phyloP scores from a whole-genome alignment of 2,113 vertebrate species.

The Paramormyrops kingsleyae region DNA sequence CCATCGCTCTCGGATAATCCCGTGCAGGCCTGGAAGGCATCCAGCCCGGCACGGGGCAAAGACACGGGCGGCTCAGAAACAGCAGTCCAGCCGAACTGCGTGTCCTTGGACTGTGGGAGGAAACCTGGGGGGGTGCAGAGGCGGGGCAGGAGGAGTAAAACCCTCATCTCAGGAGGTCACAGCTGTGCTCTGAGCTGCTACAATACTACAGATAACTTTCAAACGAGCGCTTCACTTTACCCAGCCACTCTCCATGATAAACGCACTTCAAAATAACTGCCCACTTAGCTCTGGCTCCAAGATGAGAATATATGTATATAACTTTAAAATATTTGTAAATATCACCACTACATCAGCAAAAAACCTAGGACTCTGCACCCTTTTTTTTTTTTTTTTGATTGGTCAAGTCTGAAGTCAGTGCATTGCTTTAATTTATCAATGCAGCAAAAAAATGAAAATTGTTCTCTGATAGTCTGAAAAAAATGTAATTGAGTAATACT shows the following conservation, averaged over 20 bases:
- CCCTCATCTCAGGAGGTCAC: neutral
- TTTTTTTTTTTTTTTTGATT: neutral
- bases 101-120: conserved; percentile 4
- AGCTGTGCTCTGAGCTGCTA: neutral
- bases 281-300: neutral
- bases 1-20: neutral
- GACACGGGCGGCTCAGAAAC: neutral
- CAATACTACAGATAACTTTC: neutral
- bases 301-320: neutral
- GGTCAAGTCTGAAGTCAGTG: neutral
- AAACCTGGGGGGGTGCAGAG: neutral
- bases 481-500: neutral
- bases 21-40: neutral
- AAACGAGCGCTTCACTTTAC: neutral
- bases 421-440: neutral
- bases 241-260: neutral
- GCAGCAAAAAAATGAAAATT: neutral
- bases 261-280: neutral
- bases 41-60: neutral
- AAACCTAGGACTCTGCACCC: neutral
- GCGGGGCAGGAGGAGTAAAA: neutral
- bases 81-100: neutral
- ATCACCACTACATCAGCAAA: neutral
- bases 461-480: neutral
- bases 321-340: neutral